Percentiles rank a stretch among this genome's conserved stretches.
These are phyloP conservation scores for Melanotus villosus DNA, from an alignment of 2,888 invertebrate species.

Conservation along the genomic window DNA sequence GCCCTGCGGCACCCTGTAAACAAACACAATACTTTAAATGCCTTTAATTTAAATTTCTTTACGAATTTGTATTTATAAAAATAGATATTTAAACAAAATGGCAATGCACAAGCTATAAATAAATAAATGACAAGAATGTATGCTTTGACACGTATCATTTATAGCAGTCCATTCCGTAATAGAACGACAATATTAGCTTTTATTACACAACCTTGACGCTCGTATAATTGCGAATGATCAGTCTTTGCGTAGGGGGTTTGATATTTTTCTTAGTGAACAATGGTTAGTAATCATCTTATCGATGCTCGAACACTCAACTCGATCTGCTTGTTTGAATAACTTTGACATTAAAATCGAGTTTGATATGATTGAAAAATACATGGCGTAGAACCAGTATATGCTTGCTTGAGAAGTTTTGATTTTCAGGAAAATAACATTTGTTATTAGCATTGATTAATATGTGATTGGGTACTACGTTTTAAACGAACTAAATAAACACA, in stretches of 20 bases:
- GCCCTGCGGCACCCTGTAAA: too few relatives aligned
- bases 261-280: background rate
- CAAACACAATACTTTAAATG: too few relatives aligned
- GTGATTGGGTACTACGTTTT: too few relatives aligned
- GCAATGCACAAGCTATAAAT: too few relatives aligned
- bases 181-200: background rate
- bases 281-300: slow-evolving; percentile 4
- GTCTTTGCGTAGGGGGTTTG: background rate
- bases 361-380: background rate
- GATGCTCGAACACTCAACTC: background rate
- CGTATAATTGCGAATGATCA: slow-evolving; percentile 8
- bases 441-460: too few relatives aligned
- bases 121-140: too few relatives aligned
- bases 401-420: background rate
- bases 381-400: background rate
- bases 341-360: background rate
- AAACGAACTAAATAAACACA: too few relatives aligned
- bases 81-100: too few relatives aligned
- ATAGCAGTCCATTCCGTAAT: too few relatives aligned
- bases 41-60: too few relatives aligned
- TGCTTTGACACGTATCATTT: background rate
- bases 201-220: background rate
- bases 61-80: too few relatives aligned
- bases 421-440: too few relatives aligned
- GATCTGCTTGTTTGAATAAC: background rate